Base-by-base conservation (phyloP, 2,888 invertebrate genomes). In the Sipunculus nudus region DNA sequence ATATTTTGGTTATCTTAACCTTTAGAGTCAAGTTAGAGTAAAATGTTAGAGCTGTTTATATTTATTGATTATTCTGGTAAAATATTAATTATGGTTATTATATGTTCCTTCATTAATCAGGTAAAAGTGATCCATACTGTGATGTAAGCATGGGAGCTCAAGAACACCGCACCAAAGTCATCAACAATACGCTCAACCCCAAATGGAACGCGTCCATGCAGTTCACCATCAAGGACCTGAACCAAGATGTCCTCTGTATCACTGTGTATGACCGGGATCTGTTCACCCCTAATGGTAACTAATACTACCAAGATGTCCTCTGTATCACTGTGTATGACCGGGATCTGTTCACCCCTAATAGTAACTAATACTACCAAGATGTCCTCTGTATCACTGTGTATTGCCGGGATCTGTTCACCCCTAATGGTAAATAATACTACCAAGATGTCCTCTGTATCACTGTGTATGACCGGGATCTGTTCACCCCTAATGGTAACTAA, bases 181-280 rank as follows among this genome's bases (percentile, higher is more conserved):
- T 89, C 25, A 86, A 86, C 21, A 87, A 87, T 58, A 88, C 89
- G 26, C 85, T 87, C 32, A 87, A 87, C 76, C 88, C 91, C 13
- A 85, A 89, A 61, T 91, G 91, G 91, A 90, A 91, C 78, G 86
- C 88, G 54, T 89, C 89, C 48, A 91, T 91, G 91, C 91, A 91
- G 82, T 91, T 91, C 79, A 87, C 89, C 65, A 87, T 91, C 48
- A 88, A 89, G 74, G 89, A 90, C 78, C 79, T 90, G 3, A 80
- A 87, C 46, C 88, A 89, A 75, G 91, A 91, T 77, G 87, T 89
- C 25, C 84, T 91, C 13, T 89, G 88, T 71, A 87, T 91, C 67
- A 88, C 89, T 10, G 90, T 90, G 28, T 89, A 88, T 73, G 90
- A 91, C 75, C 87, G 89, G 77, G 90, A 90, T 73, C 86, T 88